phyloP scores from a whole-genome alignment of 2,888 invertebrate species.

The Helobdella robusta region DNA sequence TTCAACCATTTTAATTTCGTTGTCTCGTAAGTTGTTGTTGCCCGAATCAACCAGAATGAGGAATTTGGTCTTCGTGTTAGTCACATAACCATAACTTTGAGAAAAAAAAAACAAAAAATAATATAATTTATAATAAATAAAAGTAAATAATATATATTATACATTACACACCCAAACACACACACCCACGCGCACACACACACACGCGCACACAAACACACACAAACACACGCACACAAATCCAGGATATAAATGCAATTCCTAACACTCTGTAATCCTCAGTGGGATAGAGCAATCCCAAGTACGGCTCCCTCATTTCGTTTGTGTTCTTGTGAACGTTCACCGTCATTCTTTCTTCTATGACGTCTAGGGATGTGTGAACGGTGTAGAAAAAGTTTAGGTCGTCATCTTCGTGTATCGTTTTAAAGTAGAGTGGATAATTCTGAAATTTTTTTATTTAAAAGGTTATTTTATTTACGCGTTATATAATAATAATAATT shows the following conservation, averaged over 20 bases:
- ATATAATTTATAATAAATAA: neutral
- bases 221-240: too few relatives aligned
- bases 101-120: too few relatives aligned
- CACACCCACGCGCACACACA: too few relatives aligned
- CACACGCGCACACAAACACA: too few relatives aligned
- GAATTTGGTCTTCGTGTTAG: constrained; percentile 90
- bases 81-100: constrained; percentile 75
- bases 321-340: constrained; percentile 41
- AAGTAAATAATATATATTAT: too few relatives aligned
- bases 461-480: too few relatives aligned
- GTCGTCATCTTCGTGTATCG: constrained; percentile 61
- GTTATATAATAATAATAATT: too few relatives aligned
- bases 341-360: constrained; percentile 67
- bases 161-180: too few relatives aligned
- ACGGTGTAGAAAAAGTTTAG: constrained; percentile 84
- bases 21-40: constrained; percentile 76
- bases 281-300: constrained; percentile 81
- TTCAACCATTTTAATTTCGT: constrained; percentile 69
- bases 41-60: constrained; percentile 82
- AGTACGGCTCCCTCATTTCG: constrained; percentile 76
- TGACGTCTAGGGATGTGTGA: constrained; percentile 77
- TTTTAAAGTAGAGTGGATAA: constrained; percentile 72
- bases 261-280: constrained; percentile 88
- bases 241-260: too few relatives aligned
- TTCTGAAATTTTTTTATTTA: too few relatives aligned